A percentile compares a stretch with the other conserved stretches of the same genome.
phyloP scores from a whole-genome alignment of 2,113 vertebrate genomes.

The Suricata suricatta region DNA sequence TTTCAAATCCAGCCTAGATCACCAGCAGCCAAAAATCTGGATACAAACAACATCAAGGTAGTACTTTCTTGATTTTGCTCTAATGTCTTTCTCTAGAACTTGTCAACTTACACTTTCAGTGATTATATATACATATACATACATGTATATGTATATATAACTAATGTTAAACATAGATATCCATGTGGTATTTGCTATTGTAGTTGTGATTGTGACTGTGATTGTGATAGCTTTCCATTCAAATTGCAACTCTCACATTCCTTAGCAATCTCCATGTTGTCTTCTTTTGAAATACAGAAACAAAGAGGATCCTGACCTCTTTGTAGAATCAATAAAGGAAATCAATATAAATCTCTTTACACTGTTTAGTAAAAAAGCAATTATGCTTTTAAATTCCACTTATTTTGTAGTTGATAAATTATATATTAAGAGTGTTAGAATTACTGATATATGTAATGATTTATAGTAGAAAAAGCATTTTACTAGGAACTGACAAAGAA shows the following conservation, averaged over 20 bases:
- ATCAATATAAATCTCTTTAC: conserved; percentile 25
- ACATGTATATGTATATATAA: background rate
- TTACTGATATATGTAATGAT: background rate
- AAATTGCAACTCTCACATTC: background rate
- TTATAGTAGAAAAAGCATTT: background rate
- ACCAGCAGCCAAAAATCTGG: background rate
- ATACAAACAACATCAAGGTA: background rate
- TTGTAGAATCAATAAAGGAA: conserved; percentile 17
- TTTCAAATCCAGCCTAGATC: background rate
- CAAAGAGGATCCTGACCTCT: background rate
- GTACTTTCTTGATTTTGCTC: background rate
- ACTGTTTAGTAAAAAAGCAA: background rate
- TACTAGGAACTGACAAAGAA: background rate
- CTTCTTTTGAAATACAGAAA: background rate
- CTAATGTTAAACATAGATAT: background rate
- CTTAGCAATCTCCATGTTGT: background rate
- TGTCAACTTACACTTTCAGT: background rate
- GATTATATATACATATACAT: background rate
- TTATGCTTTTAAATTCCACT: conserved; percentile 14
- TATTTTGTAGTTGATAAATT: conserved; percentile 24
- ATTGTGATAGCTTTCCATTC: background rate
- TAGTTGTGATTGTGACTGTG: background rate
- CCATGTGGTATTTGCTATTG: background rate
- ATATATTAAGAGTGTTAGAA: background rate
- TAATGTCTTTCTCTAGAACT: background rate